Percentiles rank a stretch among this genome's conserved stretches.
These are phyloP conservation scores for Malurus leucopterus DNA, from an alignment of 2,797 vertebrate species.

Conservation along the genomic window DNA sequence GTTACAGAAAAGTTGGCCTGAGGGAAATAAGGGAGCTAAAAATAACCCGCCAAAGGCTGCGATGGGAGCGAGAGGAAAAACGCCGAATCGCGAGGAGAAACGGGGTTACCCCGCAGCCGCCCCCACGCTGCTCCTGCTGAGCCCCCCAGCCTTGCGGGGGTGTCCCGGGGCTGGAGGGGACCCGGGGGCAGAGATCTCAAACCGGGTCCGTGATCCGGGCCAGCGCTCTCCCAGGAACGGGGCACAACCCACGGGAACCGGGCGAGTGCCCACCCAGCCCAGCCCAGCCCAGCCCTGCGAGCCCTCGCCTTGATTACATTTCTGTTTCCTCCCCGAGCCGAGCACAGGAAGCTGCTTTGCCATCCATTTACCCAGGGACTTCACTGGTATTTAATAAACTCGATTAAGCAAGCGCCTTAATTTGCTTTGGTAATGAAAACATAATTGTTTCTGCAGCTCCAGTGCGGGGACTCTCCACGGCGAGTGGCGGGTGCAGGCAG, in stretches of 20 bases:
- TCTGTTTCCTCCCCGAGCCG: not conserved
- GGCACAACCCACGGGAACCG: not conserved
- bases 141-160: not conserved
- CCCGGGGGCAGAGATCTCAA: rapidly evolving
- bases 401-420: constrained; percentile 61
- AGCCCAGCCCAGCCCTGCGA: not conserved
- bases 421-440: constrained; percentile 66
- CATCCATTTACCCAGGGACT: constrained; percentile 45
- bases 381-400: constrained; percentile 65
- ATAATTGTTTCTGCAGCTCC: constrained; percentile 61
- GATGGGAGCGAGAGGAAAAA: not conserved
- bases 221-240: rapidly evolving
- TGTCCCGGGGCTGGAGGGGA: not conserved
- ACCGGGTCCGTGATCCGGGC: rapidly evolving
- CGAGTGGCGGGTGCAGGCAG: constrained; percentile 11
- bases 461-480: constrained; percentile 17
- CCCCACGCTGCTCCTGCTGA: not conserved
- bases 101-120: not conserved
- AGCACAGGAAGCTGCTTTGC: constrained; percentile 34
- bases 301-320: not conserved
- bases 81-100: not conserved
- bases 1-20: constrained; percentile 45
- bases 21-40: constrained; percentile 44
- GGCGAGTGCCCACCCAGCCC: not conserved
- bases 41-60: constrained; percentile 9